A percentile compares a stretch with the other conserved stretches of the same genome.
Evolutionary conservation across 2,797 vertebrate species (phyloP).

Genomic region (Lates japonicus): DNA sequence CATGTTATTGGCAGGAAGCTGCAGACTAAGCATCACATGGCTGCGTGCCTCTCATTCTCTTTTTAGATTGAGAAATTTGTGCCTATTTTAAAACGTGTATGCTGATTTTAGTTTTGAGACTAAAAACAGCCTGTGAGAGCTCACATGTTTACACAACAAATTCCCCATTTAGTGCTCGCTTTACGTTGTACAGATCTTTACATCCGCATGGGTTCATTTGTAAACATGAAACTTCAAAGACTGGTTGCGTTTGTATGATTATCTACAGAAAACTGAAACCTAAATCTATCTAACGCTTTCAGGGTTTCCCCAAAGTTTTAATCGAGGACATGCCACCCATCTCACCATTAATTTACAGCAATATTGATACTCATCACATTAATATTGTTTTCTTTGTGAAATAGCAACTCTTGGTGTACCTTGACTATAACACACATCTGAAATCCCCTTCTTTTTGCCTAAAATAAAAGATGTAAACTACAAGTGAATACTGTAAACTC

Average conservation of each 20-base stretch:
- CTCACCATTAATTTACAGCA: no score
- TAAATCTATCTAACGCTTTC: background rate
- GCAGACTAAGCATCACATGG: slow-evolving; percentile 36
- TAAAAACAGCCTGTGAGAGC: background rate
- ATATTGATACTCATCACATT: background rate
- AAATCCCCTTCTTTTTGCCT: no score
- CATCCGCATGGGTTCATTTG: background rate
- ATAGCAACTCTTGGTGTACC: no score
- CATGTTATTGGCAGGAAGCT: slow-evolving; percentile 57
- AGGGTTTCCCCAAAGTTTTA: background rate
- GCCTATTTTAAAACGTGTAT: slow-evolving; percentile 35
- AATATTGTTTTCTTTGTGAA: no score
- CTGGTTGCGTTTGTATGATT: background rate
- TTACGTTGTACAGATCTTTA: background rate
- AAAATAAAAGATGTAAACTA: no score
- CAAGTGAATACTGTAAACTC: no score
- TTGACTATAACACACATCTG: no score
- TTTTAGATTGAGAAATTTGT: slow-evolving; percentile 34
- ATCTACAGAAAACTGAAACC: slow-evolving; percentile 3
- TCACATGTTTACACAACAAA: background rate
- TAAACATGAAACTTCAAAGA: background rate
- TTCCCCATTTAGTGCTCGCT: background rate
- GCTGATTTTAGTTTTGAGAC: slow-evolving; percentile 30
- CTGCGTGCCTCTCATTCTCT: slow-evolving; percentile 44
- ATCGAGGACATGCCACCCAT: background rate